phyloP scores from a whole-genome alignment of 2,888 invertebrate genomes.

The Taphrorychus bicolor region DNA sequence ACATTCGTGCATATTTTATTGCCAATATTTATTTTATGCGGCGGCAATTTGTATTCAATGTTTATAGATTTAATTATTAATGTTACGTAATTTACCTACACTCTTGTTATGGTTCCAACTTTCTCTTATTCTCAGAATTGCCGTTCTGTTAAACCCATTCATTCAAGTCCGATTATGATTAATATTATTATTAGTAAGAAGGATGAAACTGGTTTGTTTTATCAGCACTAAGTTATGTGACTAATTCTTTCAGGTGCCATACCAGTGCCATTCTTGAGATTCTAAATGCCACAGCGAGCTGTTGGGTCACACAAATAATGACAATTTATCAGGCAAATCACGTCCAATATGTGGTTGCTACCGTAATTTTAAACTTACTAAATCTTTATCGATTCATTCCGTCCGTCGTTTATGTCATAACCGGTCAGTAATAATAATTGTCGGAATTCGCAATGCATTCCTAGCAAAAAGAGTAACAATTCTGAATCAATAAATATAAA shows the following conservation, averaged over 20 bases:
- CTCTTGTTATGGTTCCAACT: too few relatives aligned
- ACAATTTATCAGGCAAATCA: constrained; percentile 13
- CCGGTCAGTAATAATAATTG: neutral
- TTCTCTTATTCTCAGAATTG: too few relatives aligned
- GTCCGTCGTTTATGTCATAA: constrained; percentile 12
- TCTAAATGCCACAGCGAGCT: constrained; percentile 14
- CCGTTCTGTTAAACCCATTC: too few relatives aligned
- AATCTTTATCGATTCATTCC: neutral
- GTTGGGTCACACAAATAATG: constrained; percentile 3
- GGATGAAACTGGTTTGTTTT: too few relatives aligned
- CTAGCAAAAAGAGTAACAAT: too few relatives aligned
- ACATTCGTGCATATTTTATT: constrained; percentile 1
- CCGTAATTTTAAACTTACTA: constrained; percentile 5
- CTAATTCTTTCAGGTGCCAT: neutral
- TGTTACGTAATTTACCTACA: neutral
- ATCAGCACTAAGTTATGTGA: neutral
- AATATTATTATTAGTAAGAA: too few relatives aligned
- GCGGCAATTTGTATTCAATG: neutral
- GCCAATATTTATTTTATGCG: neutral
- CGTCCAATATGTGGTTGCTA: constrained; percentile 9
- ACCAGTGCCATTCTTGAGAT: neutral
- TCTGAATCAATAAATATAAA: too few relatives aligned
- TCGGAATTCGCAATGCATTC: too few relatives aligned
- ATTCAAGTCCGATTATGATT: too few relatives aligned
- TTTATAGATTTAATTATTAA: neutral